Percentiles rank a stretch among this genome's conserved stretches.
These are phyloP conservation scores for Creontiades dilutus DNA, from an alignment of 2,888 invertebrate genomes.

Conservation along the genomic window DNA sequence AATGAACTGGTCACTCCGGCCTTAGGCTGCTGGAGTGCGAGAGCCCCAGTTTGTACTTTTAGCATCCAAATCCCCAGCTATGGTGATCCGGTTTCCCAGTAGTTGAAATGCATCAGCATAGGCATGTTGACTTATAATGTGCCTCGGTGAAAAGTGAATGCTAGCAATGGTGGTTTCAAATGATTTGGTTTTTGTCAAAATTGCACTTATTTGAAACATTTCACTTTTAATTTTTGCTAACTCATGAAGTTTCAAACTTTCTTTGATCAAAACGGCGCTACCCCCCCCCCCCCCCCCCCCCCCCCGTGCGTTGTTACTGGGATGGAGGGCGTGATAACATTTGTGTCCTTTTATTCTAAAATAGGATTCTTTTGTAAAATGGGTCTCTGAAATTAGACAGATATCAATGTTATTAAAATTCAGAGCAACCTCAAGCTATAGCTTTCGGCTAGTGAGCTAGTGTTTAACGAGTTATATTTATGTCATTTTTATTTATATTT, in stretches of 20 bases:
- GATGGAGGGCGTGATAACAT: background rate
- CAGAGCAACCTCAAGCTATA: background rate
- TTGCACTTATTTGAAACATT: slow-evolving; percentile 2
- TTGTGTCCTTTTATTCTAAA: background rate
- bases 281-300: background rate
- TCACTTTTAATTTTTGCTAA: background rate
- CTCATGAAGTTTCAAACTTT: background rate
- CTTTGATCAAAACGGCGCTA: background rate
- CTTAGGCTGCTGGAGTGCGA: no score
- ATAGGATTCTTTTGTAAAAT: background rate
- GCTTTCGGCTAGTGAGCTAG: background rate
- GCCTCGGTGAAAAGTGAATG: background rate
- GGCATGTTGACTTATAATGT: background rate
- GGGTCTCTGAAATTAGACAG: background rate
- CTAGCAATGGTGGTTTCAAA: background rate
- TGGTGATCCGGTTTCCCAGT: background rate
- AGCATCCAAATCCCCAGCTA: background rate
- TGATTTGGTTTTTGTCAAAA: background rate
- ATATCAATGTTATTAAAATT: background rate
- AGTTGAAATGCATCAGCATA: background rate
- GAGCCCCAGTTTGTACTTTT: background rate
- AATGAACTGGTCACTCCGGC: no score
- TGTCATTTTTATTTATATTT: no score
- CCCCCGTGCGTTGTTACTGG: background rate
- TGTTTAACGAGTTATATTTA: no score